These are phyloP conservation scores for Corvus hawaiiensis DNA, from an alignment of 2,113 vertebrate genomes.

Conservation along the genomic window DNA sequence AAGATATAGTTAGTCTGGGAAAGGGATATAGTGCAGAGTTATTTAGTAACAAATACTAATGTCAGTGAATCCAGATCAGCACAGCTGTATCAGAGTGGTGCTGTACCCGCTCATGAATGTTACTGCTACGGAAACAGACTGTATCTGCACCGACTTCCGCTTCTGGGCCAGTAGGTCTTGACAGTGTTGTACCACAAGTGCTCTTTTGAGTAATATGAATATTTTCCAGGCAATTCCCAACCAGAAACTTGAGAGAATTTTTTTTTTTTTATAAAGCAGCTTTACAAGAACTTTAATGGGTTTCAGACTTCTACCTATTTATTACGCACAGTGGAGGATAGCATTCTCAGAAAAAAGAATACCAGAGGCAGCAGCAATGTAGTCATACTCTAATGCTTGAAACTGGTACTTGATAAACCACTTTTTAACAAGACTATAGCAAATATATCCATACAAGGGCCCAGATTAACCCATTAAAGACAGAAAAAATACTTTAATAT, in stretches of 20 bases:
- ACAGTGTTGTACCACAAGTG: neutral
- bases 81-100: neutral
- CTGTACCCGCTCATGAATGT: neutral
- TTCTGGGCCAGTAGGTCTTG: neutral
- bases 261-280: neutral
- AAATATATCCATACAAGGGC: neutral
- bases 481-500: neutral
- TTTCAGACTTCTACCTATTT: neutral
- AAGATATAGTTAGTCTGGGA: neutral
- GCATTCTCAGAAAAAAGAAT: neutral
- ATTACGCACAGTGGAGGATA: neutral
- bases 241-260: neutral
- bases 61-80: neutral
- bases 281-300: neutral
- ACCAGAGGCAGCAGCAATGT: neutral
- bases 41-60: neutral
- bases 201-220: neutral
- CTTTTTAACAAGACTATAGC: neutral
- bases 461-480: neutral
- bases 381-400: neutral
- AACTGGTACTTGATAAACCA: neutral
- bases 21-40: neutral
- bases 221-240: neutral
- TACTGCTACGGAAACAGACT: neutral
- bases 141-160: rapidly evolving